Base-by-base conservation (phyloP, 2,797 vertebrate species). In the Trachurus trachurus region DNA sequence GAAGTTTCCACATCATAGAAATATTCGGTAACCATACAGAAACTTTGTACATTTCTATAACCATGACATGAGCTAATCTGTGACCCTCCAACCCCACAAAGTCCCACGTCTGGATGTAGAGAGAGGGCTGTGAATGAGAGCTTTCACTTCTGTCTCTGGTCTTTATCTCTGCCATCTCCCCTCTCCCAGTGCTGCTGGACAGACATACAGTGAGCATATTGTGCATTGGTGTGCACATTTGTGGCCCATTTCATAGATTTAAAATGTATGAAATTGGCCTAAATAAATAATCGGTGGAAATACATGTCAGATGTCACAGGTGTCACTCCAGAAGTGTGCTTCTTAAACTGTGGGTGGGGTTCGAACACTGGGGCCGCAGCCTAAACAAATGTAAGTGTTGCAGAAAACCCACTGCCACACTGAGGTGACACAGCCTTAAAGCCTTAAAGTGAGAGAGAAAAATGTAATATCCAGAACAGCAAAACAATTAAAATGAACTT, bases 141-240 rank as follows among this genome's bases (percentile, higher is more conserved):
- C 93, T 92, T 94, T 94, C 85, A 93, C 81, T 67, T 73, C 71
- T 60, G 71, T 72, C 82, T 68, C 47, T 15, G 71, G 31, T 80
- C 79, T 87, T 94, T 94, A 94, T 95, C 93, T 92, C 75, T 31
- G 52, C 79, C 87, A 92, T 94, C 92, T 86, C 74, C 29, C 34
- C 61, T 80, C 86, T 66, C 80, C 61, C 62, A 10, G 74, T 34
- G 71, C 78, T 61, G 65, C 83, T 79, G 83, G 74, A 83, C 58
- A 71, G 42, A 76, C 73, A 6, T 66, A 93, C 91, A 93, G 63
- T 86, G 74, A 56, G 67, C 83, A 81, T 84, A 89, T 86, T 90
- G 85, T 87, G 70, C 80, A 61, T 75, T 61, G 71, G 54, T 39
- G 34, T 80, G 31, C 42, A 66, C 66, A 50, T 59, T 73, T 81